Evolutionary conservation across 2,113 vertebrate species (phyloP).

Genomic region (Alexandromys fortis): DNA sequence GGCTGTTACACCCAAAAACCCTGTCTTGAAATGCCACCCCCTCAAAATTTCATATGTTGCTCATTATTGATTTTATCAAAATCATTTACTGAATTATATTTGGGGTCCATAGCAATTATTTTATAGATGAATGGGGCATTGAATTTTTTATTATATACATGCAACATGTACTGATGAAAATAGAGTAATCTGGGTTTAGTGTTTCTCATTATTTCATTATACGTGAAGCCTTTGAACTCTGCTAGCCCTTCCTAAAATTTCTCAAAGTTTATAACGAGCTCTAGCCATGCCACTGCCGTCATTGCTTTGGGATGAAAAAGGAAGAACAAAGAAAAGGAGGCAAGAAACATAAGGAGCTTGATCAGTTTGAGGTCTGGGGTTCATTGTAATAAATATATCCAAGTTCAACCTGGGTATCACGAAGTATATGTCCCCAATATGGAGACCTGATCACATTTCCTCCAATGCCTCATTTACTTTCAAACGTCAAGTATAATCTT

Average conservation of each 20-base stretch:
- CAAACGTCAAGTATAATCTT: neutral
- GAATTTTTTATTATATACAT: neutral
- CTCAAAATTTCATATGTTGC: neutral
- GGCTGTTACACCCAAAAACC: neutral
- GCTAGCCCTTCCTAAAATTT: neutral
- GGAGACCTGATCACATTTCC: neutral
- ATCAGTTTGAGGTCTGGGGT: neutral
- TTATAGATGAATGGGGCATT: neutral
- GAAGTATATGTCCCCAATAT: neutral
- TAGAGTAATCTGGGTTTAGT: neutral
- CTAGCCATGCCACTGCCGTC: neutral
- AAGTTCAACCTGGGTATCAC: neutral
- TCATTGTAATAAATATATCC: neutral
- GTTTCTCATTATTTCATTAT: neutral
- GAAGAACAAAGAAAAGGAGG: neutral
- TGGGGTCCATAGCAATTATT: neutral
- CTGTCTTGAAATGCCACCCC: neutral
- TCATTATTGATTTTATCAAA: neutral
- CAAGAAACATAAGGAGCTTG: neutral
- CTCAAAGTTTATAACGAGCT: neutral
- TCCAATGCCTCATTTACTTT: neutral
- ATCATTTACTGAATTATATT: neutral
- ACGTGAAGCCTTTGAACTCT: neutral
- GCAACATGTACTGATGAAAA: neutral
- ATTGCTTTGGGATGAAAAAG: neutral